Percentiles rank a stretch among this genome's conserved stretches.
These are phyloP conservation scores for Zaprionus taronus DNA, from an alignment of 1,140 invertebrate genomes.

Conservation along the genomic window DNA sequence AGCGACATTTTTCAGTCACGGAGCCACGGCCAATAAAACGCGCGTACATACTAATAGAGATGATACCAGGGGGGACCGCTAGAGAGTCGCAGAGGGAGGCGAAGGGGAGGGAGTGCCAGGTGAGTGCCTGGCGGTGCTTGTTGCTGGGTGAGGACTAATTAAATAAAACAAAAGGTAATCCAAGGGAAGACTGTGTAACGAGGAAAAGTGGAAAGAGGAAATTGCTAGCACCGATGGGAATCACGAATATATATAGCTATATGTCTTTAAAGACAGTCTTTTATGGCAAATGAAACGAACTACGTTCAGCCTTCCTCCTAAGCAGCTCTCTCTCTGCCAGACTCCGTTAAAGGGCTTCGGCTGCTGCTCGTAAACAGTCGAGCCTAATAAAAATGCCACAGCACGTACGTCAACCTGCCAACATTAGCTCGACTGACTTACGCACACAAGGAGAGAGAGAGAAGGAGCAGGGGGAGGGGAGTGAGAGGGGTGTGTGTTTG, in stretches of 20 bases:
- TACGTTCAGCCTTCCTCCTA: not conserved
- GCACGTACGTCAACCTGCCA: conserved; percentile 79
- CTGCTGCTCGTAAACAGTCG: conserved; percentile 67
- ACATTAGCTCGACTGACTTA: conserved; percentile 67
- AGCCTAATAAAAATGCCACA: conserved; percentile 82
- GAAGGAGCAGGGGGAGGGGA: not conserved
- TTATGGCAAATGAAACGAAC: conserved; percentile 69
- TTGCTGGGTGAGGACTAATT: conserved; percentile 57
- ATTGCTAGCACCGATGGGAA: no score
- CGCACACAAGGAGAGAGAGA: not conserved
- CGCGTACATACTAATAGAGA: conserved; percentile 63
- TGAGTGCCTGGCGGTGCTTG: not conserved
- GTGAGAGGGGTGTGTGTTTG: conserved; percentile 3
- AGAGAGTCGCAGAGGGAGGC: not conserved
- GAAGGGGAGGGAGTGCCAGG: not conserved
- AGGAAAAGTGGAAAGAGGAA: not conserved
- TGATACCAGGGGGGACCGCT: conserved; percentile 43
- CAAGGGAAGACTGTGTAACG: conserved; percentile 6
- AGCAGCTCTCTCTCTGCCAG: conserved; percentile 1
- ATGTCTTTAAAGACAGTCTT: conserved; percentile 29
- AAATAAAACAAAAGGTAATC: conserved; percentile 78
- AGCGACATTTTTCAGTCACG: conserved; percentile 75
- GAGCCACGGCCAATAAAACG: conserved; percentile 47
- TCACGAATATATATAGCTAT: not conserved
- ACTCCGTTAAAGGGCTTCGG: conserved; percentile 56